Evolutionary conservation across 2,888 invertebrate species (phyloP).

Genomic region (Mayetiola destructor): DNA sequence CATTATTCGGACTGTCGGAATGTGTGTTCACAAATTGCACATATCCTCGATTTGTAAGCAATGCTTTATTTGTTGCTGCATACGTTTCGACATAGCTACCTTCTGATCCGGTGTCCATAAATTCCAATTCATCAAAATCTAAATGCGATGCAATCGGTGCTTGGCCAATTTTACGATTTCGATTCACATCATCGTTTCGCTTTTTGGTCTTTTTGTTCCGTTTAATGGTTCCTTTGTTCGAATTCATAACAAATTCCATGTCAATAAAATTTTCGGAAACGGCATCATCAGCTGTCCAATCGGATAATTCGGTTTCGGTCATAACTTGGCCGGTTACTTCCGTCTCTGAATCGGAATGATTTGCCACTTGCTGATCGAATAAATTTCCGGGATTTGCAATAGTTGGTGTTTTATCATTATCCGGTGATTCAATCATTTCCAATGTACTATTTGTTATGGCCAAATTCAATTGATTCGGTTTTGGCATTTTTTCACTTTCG

Average conservation of each 20-base stretch:
- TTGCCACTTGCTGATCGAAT: background rate
- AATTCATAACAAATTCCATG: slow-evolving; percentile 44
- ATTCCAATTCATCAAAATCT: slow-evolving; percentile 67
- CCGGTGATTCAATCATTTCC: slow-evolving; percentile 19
- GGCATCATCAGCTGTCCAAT: slow-evolving; percentile 72
- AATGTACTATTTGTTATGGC: slow-evolving; percentile 19
- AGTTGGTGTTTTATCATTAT: slow-evolving; percentile 34
- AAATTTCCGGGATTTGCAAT: slow-evolving; percentile 21
- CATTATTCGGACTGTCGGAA: background rate
- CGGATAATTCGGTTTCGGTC: slow-evolving; percentile 77
- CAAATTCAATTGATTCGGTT: slow-evolving; percentile 28
- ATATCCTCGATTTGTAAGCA: slow-evolving; percentile 49
- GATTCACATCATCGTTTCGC: slow-evolving; percentile 27
- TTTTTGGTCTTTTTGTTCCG: slow-evolving; percentile 32
- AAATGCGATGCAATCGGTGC: slow-evolving; percentile 35
- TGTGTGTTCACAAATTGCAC: slow-evolving; percentile 45
- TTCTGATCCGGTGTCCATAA: slow-evolving; percentile 74
- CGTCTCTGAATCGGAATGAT: slow-evolving; percentile 51
- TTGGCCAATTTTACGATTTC: slow-evolving; percentile 32
- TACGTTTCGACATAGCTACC: slow-evolving; percentile 54
- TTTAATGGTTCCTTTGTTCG: slow-evolving; percentile 35
- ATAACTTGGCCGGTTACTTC: slow-evolving; percentile 57
- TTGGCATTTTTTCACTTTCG: slow-evolving; percentile 25
- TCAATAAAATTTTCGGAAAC: slow-evolving; percentile 62
- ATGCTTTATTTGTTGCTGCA: slow-evolving; percentile 38